These are phyloP conservation scores for Beaufortia kweichowensis DNA, from an alignment of 2,113 vertebrate genomes.

Conservation along the genomic window DNA sequence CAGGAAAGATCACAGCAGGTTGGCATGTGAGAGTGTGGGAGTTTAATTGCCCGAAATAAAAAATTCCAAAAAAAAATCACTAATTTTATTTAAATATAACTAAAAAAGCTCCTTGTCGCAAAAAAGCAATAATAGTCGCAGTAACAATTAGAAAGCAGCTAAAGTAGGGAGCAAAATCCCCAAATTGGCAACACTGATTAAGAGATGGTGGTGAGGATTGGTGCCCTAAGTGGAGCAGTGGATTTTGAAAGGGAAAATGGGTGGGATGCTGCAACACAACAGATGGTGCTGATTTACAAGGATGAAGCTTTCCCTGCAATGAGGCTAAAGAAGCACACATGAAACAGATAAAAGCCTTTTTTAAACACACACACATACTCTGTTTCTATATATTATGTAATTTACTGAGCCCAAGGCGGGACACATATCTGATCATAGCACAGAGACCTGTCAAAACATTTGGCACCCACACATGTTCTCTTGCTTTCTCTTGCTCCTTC, in stretches of 20 bases:
- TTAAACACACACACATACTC: too few relatives aligned
- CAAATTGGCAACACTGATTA: too few relatives aligned
- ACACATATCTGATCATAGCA: not conserved
- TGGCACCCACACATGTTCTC: not conserved
- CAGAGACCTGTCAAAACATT: not conserved
- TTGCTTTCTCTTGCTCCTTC: not conserved
- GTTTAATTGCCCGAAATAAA: too few relatives aligned
- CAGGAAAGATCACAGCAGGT: too few relatives aligned
- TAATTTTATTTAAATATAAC: too few relatives aligned
- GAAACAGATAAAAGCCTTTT: not conserved
- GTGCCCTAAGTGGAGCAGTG: not conserved
- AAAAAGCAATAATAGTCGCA: too few relatives aligned
- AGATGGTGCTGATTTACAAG: conserved; percentile 76
- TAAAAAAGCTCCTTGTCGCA: too few relatives aligned
- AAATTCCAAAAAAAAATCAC: too few relatives aligned
- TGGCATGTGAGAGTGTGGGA: too few relatives aligned
- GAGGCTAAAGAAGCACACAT: not conserved
- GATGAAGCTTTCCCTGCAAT: conserved; percentile 60
- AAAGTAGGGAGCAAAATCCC: too few relatives aligned
- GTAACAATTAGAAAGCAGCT: too few relatives aligned
- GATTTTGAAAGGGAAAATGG: conserved; percentile 46
- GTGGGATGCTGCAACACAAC: conserved; percentile 67
- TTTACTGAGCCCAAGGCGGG: conserved; percentile 7
- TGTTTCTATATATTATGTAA: too few relatives aligned
- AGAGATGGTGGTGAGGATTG: not conserved